Evolutionary conservation across 1,140 invertebrate genomes (phyloP).

Genomic region (Zaprionus davidi): DNA sequence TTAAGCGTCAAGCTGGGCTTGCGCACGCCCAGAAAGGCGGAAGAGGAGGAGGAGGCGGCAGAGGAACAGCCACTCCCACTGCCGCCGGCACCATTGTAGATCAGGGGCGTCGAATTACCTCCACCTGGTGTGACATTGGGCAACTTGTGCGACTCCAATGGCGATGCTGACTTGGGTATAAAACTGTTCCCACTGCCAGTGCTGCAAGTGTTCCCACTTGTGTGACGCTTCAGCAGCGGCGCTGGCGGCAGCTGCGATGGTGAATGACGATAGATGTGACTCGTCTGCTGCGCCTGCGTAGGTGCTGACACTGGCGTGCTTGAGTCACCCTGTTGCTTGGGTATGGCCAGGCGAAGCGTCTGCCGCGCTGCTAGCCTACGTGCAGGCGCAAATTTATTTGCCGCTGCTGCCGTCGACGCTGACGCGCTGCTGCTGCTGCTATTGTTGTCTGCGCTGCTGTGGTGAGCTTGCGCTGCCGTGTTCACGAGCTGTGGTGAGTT

Average conservation of each 20-base stretch:
- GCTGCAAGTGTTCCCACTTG: conserved; percentile 7
- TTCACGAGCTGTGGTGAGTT: conserved; percentile 69
- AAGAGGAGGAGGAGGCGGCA: conserved; percentile 34
- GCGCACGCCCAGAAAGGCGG: conserved; percentile 67
- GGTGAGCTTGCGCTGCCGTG: conserved; percentile 57
- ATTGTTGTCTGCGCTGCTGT: conserved; percentile 21
- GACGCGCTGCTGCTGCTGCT: conserved; percentile 18
- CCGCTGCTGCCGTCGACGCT: conserved; percentile 13
- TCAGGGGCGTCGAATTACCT: conserved; percentile 20
- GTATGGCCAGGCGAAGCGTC: conserved; percentile 77
- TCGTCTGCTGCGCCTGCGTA: conserved; percentile 41
- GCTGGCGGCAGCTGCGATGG: conserved; percentile 79
- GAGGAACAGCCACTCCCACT: conserved; percentile 41
- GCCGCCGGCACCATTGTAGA: conserved; percentile 25
- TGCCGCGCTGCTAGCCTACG: conserved; percentile 80
- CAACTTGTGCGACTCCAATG: conserved; percentile 74
- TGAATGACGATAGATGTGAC: conserved; percentile 64
- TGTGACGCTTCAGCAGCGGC: conserved; percentile 64
- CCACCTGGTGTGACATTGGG: conserved; percentile 70
- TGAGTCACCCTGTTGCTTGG: conserved; percentile 74
- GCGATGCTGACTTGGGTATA: conserved; percentile 76
- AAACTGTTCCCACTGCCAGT: conserved; percentile 25
- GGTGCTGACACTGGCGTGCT: background rate
- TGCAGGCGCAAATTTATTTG: conserved; percentile 81
- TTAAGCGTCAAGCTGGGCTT: conserved; percentile 78